Conservation (phyloP, 1,140 invertebrate species). For the Dreissena rostriformis region DNA sequence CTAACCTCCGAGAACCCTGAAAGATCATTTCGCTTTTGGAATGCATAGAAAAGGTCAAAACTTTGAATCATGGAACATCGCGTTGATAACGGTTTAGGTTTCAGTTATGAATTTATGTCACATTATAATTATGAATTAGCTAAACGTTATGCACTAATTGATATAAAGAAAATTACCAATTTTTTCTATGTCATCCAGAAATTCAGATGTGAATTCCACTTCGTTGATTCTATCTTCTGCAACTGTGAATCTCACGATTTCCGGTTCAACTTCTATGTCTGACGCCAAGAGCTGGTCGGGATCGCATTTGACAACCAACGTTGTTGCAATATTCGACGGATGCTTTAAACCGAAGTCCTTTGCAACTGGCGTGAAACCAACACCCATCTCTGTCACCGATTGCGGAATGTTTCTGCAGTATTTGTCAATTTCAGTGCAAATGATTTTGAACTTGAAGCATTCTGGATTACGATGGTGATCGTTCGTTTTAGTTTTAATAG, state of each 20-base stretch:
- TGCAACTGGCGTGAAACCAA: not conserved
- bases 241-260: no score
- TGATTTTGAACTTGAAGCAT: not conserved
- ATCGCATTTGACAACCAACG: not conserved
- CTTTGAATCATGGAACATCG: no score
- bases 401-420: not conserved
- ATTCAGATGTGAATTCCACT: not conserved
- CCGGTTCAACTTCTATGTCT: no score
- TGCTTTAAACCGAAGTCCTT: not conserved
- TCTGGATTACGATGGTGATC: not conserved
- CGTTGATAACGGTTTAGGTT: no score
- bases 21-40: no score
- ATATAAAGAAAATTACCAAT: not conserved
- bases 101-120: no score
- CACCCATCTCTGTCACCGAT: not conserved
- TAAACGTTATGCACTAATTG: not conserved
- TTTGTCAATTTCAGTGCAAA: not conserved
- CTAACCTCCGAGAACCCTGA: not conserved
- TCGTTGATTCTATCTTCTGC: not conserved
- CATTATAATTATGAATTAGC: no score
- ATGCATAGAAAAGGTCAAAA: no score
- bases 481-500: not conserved
- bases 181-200: not conserved
- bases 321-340: not conserved
- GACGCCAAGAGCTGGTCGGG: no score